A percentile compares a stretch with the other conserved stretches of the same genome.
These are phyloP conservation scores for Folsomia candida DNA, from an alignment of 2,888 invertebrate genomes.

Conservation along the genomic window DNA sequence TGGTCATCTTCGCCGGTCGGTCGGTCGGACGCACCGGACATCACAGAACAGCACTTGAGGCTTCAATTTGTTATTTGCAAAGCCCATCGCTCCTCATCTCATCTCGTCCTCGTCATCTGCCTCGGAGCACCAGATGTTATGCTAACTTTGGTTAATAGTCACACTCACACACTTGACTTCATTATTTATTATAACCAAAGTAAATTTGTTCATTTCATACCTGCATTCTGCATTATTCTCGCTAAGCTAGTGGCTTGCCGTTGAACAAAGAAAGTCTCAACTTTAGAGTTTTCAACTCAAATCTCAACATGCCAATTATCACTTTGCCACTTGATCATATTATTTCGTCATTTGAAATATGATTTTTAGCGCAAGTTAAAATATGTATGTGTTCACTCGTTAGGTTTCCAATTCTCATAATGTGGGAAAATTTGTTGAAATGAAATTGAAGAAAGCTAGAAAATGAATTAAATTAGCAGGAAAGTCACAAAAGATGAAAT, in stretches of 20 bases:
- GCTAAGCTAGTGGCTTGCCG: too few relatives aligned
- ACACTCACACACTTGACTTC: background rate
- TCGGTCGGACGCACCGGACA: background rate
- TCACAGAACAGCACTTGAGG: background rate
- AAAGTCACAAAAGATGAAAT: too few relatives aligned
- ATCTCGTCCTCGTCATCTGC: slow-evolving; percentile 5
- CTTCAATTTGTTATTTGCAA: background rate
- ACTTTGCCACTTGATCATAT: slow-evolving; percentile 1
- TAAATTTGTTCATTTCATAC: background rate
- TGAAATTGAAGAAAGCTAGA: too few relatives aligned
- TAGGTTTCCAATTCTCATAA: background rate
- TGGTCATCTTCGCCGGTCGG: background rate
- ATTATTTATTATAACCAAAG: background rate
- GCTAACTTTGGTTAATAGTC: background rate
- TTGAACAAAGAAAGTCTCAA: background rate
- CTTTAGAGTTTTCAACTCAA: background rate
- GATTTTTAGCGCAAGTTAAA: too few relatives aligned
- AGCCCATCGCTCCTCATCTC: background rate
- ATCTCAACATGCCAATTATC: slow-evolving; percentile 14
- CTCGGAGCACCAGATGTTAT: background rate
- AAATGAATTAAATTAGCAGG: too few relatives aligned
- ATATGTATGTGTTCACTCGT: too few relatives aligned
- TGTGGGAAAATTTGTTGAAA: background rate
- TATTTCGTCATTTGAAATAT: too few relatives aligned
- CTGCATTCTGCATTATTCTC: too few relatives aligned